Evolutionary conservation across 2,888 invertebrate genomes (phyloP).

Genomic region (Nomada hirtipes): DNA sequence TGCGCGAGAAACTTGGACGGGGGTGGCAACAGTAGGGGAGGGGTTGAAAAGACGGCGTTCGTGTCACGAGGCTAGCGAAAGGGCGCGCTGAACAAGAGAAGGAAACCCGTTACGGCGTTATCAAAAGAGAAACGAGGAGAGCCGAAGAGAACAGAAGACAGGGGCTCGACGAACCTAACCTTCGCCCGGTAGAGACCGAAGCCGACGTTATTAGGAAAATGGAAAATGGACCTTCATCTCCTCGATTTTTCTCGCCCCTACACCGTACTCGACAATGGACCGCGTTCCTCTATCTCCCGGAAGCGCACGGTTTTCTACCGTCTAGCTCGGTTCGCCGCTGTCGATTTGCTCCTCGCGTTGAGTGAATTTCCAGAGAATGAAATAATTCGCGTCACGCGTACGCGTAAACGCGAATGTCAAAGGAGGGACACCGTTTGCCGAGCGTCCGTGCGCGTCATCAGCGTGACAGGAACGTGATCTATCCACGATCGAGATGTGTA

Average conservation of each 20-base stretch:
- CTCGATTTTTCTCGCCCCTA: background rate
- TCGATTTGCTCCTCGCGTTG: constrained; percentile 50
- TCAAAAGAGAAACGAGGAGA: constrained; percentile 13
- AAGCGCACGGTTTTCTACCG: constrained; percentile 58
- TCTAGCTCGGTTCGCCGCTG: constrained; percentile 52
- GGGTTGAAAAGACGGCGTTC: constrained; percentile 52
- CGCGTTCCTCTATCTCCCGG: constrained; percentile 32
- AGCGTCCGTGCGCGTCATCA: constrained; percentile 41
- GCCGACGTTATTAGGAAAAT: constrained; percentile 76
- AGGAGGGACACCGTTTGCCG: constrained; percentile 11
- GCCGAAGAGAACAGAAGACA: background rate
- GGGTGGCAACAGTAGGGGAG: background rate
- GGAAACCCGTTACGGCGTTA: constrained; percentile 47
- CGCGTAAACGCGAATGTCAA: background rate
- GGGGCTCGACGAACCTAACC: constrained; percentile 45
- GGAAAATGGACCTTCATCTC: constrained; percentile 57
- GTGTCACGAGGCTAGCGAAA: constrained; percentile 62
- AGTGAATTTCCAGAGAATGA: too few relatives aligned
- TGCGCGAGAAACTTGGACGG: background rate
- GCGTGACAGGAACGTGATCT: constrained; percentile 51
- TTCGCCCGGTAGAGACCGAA: constrained; percentile 72
- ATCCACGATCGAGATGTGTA: constrained; percentile 32
- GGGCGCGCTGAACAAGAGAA: constrained; percentile 67
- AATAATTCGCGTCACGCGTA: background rate
- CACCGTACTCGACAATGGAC: constrained; percentile 55